phyloP scores from a whole-genome alignment of 2,888 invertebrate species.

The Blera fallax region DNA sequence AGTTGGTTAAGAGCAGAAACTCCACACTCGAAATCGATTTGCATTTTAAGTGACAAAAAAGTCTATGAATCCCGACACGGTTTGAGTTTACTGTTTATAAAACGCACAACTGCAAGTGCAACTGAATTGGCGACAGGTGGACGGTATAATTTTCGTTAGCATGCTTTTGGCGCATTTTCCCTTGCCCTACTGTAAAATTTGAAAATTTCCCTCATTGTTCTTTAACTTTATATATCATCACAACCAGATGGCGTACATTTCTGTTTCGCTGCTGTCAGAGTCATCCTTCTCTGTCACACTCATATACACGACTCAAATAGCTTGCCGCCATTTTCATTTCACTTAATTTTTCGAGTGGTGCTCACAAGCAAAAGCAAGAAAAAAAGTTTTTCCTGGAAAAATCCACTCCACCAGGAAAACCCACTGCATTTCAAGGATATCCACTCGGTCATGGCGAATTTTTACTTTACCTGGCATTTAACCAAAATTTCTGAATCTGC shows the following conservation, averaged over 20 bases:
- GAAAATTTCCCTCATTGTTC: neutral
- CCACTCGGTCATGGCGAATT: neutral
- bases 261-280: neutral
- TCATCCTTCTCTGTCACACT: constrained; percentile 37
- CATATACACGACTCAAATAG: constrained; percentile 40
- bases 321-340: constrained; percentile 70
- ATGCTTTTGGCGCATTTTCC: neutral
- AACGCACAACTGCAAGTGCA: neutral
- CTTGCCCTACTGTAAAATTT: constrained; percentile 4
- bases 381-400: neutral
- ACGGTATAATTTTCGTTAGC: neutral
- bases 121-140: neutral
- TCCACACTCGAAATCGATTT: neutral
- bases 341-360: constrained; percentile 66
- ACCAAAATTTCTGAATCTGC: constrained; percentile 81
- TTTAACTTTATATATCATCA: neutral
- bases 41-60: neutral
- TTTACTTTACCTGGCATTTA: constrained; percentile 79
- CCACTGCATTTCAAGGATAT: neutral
- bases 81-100: too few relatives aligned
- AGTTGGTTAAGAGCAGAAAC: too few relatives aligned
- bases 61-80: too few relatives aligned
- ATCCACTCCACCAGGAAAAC: constrained; percentile 46
- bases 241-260: constrained; percentile 47
- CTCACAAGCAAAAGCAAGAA: constrained; percentile 7